A percentile compares a stretch with the other conserved stretches of the same genome.
Evolutionary conservation across 2,888 invertebrate species (phyloP).

Genomic region (Zygothrica quintamaculata): DNA sequence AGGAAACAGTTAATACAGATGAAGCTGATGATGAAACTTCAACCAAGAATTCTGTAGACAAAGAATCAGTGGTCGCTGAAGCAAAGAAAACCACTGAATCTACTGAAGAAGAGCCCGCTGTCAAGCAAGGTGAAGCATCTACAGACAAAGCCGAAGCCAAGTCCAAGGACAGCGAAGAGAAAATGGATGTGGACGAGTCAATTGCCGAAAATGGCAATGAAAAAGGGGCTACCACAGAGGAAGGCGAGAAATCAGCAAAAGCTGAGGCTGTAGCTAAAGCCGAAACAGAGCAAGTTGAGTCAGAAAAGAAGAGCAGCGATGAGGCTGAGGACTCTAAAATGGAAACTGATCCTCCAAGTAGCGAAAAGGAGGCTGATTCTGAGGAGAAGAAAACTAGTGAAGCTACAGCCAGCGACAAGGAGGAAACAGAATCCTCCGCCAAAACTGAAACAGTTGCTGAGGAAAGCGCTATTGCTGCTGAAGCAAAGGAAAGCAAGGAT

Average conservation of each 20-base stretch:
- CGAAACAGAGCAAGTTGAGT: slow-evolving; percentile 6
- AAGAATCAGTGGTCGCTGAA: slow-evolving; percentile 33
- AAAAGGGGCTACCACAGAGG: slow-evolving; percentile 46
- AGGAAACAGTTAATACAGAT: slow-evolving; percentile 34
- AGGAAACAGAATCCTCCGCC: slow-evolving; percentile 5
- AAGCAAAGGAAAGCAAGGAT: slow-evolving; percentile 7
- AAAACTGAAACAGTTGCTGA: slow-evolving; percentile 31
- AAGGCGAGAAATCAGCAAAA: slow-evolving; percentile 23
- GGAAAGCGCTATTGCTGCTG: slow-evolving; percentile 22
- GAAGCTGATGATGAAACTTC: slow-evolving; percentile 38
- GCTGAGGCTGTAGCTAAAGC: slow-evolving; percentile 29
- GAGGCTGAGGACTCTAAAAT: slow-evolving; percentile 38
- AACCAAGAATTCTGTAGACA: slow-evolving; percentile 34
- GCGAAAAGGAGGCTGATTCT: slow-evolving; percentile 11
- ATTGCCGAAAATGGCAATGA: slow-evolving; percentile 65
- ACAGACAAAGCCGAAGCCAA: slow-evolving; percentile 39
- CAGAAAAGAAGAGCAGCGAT: slow-evolving; percentile 31
- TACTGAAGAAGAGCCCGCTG: slow-evolving; percentile 5
- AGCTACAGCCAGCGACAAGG: slow-evolving; percentile 30
- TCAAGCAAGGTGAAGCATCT: slow-evolving; percentile 33
- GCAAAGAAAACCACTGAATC: slow-evolving; percentile 32
- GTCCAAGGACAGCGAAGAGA: slow-evolving; percentile 84
- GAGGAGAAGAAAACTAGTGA: slow-evolving; percentile 41
- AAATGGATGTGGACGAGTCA: slow-evolving; percentile 71
- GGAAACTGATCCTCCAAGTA: slow-evolving; percentile 37